Percentiles rank a stretch among this genome's conserved stretches.
Conservation (phyloP, 2,888 invertebrate species). For the Tenthredo distinguenda region DNA sequence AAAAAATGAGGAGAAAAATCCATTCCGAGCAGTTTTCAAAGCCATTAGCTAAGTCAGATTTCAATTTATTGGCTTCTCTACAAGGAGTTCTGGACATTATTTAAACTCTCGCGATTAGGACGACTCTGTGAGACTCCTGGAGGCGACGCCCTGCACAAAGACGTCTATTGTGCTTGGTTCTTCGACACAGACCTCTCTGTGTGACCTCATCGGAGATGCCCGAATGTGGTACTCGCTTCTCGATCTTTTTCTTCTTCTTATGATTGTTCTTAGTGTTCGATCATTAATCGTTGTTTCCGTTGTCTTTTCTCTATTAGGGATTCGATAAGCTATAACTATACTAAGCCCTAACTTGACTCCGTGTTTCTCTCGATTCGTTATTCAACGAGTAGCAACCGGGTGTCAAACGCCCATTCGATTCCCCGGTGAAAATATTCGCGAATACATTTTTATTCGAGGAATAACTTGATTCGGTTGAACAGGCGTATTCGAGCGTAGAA, state of each 20-base stretch:
- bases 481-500: constrained; percentile 41
- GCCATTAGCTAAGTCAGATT: background rate
- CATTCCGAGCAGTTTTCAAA: background rate
- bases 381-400: constrained; percentile 14
- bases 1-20: background rate
- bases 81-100: background rate
- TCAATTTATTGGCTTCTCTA: background rate
- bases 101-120: background rate
- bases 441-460: constrained; percentile 15
- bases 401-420: constrained; percentile 25
- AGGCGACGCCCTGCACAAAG: constrained; percentile 32
- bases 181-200: constrained; percentile 42
- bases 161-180: constrained; percentile 39
- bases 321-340: background rate
- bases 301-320: background rate
- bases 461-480: constrained; percentile 40
- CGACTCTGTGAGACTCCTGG: constrained; percentile 1
- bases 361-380: constrained; percentile 11
- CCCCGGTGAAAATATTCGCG: constrained; percentile 12
- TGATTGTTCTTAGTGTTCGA: background rate
- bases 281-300: background rate
- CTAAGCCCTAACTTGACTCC: background rate
- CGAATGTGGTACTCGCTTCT: constrained; percentile 29
- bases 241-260: background rate
- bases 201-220: constrained; percentile 43